Evolutionary conservation across 2,888 invertebrate genomes (phyloP).

Genomic region (Drosophila koepferae): DNA sequence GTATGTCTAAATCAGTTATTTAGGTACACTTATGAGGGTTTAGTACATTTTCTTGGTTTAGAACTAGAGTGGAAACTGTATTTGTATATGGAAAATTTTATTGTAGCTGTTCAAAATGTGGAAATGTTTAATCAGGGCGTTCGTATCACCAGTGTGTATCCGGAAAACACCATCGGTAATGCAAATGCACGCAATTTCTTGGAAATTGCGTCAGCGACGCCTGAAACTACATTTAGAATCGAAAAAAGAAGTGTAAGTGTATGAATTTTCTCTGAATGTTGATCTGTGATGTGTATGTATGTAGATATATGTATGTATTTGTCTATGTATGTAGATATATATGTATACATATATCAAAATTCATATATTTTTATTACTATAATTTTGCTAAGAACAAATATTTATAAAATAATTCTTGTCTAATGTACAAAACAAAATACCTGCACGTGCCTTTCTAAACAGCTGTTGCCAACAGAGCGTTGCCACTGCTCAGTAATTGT

Average conservation of each 20-base stretch:
- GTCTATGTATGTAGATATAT: background rate
- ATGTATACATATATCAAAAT: too few relatives aligned
- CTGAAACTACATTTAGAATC: background rate
- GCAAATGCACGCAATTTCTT: background rate
- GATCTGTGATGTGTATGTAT: background rate
- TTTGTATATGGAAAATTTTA: background rate
- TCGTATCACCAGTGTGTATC: background rate
- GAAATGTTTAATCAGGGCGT: conserved; percentile 16
- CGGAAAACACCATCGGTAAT: background rate
- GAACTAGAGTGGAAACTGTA: background rate
- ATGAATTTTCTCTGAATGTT: background rate
- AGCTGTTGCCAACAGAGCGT: conserved; percentile 32
- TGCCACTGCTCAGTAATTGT: conserved; percentile 15
- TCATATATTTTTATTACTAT: too few relatives aligned
- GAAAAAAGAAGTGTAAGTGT: conserved; percentile 19
- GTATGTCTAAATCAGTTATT: background rate
- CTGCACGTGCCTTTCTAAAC: conserved; percentile 29
- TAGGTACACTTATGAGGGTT: background rate
- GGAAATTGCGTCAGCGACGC: background rate
- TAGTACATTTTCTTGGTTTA: background rate
- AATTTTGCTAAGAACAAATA: background rate
- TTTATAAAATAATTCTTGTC: background rate
- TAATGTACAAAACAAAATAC: background rate
- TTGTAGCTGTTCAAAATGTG: conserved; percentile 29
- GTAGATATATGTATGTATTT: too few relatives aligned